Evolutionary conservation across 2,797 vertebrate genomes (phyloP).

Genomic region (Cossypha heuglini): DNA sequence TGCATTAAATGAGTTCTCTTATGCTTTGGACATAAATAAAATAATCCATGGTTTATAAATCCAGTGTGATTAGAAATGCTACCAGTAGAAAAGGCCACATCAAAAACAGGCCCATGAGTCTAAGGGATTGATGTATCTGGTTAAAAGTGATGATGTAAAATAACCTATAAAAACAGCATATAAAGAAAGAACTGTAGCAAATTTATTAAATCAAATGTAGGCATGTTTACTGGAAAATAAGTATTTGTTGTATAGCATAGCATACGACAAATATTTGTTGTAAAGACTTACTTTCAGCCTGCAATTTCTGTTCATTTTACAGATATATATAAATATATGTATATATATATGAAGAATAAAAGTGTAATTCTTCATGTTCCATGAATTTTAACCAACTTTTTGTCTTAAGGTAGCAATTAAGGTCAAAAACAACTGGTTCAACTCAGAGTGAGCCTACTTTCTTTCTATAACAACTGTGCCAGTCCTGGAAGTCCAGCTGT

Average conservation of each 20-base stretch:
- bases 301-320: not conserved
- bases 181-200: not conserved
- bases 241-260: not conserved
- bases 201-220: not conserved
- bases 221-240: not conserved
- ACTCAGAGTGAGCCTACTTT: not conserved
- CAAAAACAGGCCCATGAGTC: not conserved
- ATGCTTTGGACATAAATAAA: slow-evolving; percentile 3
- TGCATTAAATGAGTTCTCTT: not conserved
- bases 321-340: not conserved
- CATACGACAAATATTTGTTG: not conserved
- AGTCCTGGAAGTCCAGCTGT: not conserved
- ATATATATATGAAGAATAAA: not conserved
- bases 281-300: not conserved
- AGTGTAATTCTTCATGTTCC: not conserved
- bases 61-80: not conserved
- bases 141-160: not conserved
- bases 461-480: not conserved
- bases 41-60: not conserved
- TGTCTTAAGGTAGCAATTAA: not conserved
- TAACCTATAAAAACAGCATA: not conserved
- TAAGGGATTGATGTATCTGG: not conserved
- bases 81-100: not conserved
- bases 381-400: not conserved
- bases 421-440: not conserved